phyloP scores from a whole-genome alignment of 2,113 vertebrate species.

The Podocnemis expansa region DNA sequence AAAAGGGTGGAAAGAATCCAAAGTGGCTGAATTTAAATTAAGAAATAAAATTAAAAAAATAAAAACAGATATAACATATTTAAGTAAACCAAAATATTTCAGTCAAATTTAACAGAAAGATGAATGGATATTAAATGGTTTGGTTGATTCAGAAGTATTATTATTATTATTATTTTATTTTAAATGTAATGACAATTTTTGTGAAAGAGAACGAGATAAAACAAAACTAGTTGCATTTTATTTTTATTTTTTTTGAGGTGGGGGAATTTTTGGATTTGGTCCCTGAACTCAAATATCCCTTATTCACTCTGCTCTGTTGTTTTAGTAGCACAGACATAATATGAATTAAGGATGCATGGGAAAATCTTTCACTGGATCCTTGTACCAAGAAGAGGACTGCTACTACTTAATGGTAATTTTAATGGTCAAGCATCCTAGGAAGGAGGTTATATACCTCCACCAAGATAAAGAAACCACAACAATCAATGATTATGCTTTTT shows the following conservation, averaged over 20 bases:
- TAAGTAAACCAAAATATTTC: background rate
- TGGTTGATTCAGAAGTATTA: background rate
- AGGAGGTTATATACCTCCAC: background rate
- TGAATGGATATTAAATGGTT: background rate
- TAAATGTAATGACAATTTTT: background rate
- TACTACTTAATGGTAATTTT: background rate
- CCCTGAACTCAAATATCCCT: background rate
- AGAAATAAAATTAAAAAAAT: too few relatives aligned
- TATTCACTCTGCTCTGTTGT: background rate
- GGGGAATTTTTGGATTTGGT: background rate
- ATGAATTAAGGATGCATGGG: background rate
- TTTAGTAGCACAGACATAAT: background rate
- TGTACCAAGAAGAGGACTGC: background rate
- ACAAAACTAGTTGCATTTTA: background rate
- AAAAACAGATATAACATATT: background rate
- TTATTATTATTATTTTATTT: too few relatives aligned
- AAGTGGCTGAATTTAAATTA: background rate
- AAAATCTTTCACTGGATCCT: background rate
- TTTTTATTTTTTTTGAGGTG: background rate
- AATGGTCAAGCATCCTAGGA: background rate
- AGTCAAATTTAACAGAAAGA: background rate
- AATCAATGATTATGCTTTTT: background rate
- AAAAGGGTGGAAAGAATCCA: background rate
- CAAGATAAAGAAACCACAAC: background rate
- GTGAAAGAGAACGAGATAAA: background rate